Evolutionary conservation across 2,888 invertebrate species (phyloP).

Genomic region (Cryptocheilus praepositus): DNA sequence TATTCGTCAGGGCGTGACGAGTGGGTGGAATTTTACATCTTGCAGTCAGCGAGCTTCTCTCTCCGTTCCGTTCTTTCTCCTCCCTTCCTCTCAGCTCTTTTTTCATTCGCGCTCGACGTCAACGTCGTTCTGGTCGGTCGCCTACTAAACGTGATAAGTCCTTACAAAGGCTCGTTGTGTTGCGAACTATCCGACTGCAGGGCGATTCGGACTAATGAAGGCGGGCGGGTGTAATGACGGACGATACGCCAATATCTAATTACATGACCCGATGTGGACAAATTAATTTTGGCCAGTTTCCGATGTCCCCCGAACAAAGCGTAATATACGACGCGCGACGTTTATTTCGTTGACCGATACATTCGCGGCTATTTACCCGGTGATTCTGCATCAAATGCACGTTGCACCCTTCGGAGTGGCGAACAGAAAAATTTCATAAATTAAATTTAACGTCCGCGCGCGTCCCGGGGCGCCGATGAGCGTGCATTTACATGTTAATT

Average conservation of each 20-base stretch:
- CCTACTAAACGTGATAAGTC: background rate
- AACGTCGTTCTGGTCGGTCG: conserved; percentile 11
- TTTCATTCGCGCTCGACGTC: conserved; percentile 10
- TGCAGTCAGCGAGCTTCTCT: background rate
- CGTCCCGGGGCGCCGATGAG: background rate
- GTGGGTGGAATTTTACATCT: conserved; percentile 57
- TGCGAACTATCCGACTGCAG: conserved; percentile 14
- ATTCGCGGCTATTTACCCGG: no score
- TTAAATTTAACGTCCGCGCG: conserved; percentile 4
- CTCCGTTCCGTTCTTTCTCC: no score
- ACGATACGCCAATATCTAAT: conserved; percentile 24
- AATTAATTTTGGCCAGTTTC: conserved; percentile 38
- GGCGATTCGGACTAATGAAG: conserved; percentile 37
- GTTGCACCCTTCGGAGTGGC: no score
- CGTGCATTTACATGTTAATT: conserved; percentile 4
- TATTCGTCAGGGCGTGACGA: conserved; percentile 62
- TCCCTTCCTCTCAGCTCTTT: no score
- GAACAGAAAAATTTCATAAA: background rate
- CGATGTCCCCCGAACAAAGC: conserved; percentile 15
- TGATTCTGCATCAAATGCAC: no score
- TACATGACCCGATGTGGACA: conserved; percentile 29
- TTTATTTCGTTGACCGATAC: no score
- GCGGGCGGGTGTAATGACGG: conserved; percentile 13
- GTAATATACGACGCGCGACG: conserved; percentile 1
- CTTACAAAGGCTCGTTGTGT: no score